These are phyloP conservation scores for Mesoligia furuncula DNA, from an alignment of 2,888 invertebrate species.

Conservation along the genomic window DNA sequence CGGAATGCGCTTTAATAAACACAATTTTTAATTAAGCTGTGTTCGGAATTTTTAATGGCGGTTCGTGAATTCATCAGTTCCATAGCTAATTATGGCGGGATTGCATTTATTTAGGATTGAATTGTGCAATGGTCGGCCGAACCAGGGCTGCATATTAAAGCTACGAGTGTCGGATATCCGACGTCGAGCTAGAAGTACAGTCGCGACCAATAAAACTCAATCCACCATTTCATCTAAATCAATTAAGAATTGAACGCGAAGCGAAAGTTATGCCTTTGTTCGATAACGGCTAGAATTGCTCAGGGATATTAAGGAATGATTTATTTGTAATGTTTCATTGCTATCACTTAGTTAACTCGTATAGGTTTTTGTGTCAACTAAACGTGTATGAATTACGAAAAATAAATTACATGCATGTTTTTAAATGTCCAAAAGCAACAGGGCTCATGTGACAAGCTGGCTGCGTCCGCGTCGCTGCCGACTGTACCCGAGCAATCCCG, in stretches of 20 bases:
- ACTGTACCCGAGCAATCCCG: conserved; percentile 84
- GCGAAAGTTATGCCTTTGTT: conserved; percentile 38
- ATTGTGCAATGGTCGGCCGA: conserved; percentile 81
- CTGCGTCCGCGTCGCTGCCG: conserved; percentile 70
- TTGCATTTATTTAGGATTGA: conserved; percentile 86
- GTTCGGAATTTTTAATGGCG: conserved; percentile 77
- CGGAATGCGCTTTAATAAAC: conserved; percentile 72
- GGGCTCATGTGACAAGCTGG: conserved; percentile 62
- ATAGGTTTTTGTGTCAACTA: conserved; percentile 32
- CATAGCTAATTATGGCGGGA: conserved; percentile 86
- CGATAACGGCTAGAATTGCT: conserved; percentile 6
- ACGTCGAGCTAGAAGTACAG: conserved; percentile 82
- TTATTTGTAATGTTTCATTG: conserved; percentile 29
- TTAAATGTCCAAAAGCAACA: conserved; percentile 62
- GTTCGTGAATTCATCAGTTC: conserved; percentile 84
- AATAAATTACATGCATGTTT: conserved; percentile 61
- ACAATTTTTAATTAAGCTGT: conserved; percentile 82
- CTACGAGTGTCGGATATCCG: conserved; percentile 87
- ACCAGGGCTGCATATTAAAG: conserved; percentile 82
- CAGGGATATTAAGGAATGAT: conserved; percentile 21
- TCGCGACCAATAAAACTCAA: conserved; percentile 65
- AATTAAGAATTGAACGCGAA: conserved; percentile 43
- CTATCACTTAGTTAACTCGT: conserved; percentile 32
- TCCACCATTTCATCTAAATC: conserved; percentile 51
- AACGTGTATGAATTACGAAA: conserved; percentile 41